Evolutionary conservation across 1,140 invertebrate species (phyloP).

Genomic region (Diorhabda sublineata): DNA sequence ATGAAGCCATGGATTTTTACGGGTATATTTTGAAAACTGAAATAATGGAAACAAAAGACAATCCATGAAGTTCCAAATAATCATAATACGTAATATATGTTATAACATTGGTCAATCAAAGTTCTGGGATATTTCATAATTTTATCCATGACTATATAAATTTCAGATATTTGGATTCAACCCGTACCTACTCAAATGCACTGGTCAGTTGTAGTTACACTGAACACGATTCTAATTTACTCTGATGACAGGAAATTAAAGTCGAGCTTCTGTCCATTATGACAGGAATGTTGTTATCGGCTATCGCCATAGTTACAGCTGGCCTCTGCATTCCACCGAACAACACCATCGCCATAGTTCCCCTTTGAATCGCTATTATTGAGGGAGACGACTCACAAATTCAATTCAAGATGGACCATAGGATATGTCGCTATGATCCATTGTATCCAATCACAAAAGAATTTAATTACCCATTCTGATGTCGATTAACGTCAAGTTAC

Average conservation of each 20-base stretch:
- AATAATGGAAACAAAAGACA: no score
- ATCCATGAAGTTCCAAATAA: no score
- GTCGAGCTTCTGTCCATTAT: conserved; percentile 38
- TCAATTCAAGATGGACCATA: conserved; percentile 21
- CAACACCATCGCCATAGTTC: conserved; percentile 19
- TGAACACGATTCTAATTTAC: conserved; percentile 36
- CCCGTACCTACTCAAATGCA: no score
- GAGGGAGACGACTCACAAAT: conserved; percentile 14
- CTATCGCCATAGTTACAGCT: conserved; percentile 36
- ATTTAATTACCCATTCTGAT: background rate
- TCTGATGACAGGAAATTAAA: conserved; percentile 42
- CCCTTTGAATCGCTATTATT: conserved; percentile 29
- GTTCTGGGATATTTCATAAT: no score
- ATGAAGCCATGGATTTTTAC: no score
- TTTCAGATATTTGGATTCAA: no score
- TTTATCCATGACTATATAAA: no score
- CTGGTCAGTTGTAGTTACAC: conserved; percentile 23
- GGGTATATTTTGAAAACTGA: no score
- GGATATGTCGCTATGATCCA: conserved; percentile 24
- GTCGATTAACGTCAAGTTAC: background rate
- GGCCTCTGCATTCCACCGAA: conserved; percentile 24
- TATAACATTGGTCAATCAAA: no score
- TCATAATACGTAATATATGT: no score
- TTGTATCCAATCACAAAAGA: conserved; percentile 3
- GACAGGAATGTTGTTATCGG: conserved; percentile 35